phyloP scores from a whole-genome alignment of 2,113 vertebrate species.

The Microcebus murinus region DNA sequence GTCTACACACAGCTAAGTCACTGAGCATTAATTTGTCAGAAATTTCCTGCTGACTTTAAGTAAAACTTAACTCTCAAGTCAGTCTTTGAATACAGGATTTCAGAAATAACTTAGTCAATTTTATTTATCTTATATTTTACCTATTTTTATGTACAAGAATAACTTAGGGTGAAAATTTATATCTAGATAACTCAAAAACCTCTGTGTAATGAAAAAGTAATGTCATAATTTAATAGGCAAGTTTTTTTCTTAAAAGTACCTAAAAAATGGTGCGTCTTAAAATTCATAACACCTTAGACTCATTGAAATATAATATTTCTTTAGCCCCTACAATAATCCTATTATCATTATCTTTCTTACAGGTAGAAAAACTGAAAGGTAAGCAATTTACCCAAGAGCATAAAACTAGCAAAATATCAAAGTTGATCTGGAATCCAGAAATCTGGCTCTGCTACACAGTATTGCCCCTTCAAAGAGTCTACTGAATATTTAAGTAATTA shows the following conservation, averaged over 20 bases:
- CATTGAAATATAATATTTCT: neutral
- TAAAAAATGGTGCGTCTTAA: neutral
- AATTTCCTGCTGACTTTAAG: conserved; percentile 3
- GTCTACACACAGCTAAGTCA: neutral
- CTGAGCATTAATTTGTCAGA: neutral
- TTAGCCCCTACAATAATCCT: neutral
- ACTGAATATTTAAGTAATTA: conserved; percentile 13
- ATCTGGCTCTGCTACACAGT: neutral
- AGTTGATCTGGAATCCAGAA: neutral
- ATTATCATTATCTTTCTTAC: neutral
- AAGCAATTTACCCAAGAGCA: neutral
- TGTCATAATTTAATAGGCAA: conserved; percentile 11
- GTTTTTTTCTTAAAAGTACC: neutral
- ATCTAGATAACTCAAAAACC: neutral
- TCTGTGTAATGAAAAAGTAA: conserved; percentile 11
- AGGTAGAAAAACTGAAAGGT: neutral
- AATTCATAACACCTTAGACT: neutral
- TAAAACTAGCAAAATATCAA: conserved; percentile 7
- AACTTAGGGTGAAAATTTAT: conserved; percentile 20
- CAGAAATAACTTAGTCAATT: conserved; percentile 30
- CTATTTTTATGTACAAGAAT: conserved; percentile 2
- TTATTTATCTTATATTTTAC: neutral
- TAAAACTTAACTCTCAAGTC: conserved; percentile 35
- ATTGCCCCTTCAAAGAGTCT: neutral
- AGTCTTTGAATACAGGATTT: conserved; percentile 41